Base-by-base conservation (phyloP, 2,888 invertebrate species). In the Beris morrisii region DNA sequence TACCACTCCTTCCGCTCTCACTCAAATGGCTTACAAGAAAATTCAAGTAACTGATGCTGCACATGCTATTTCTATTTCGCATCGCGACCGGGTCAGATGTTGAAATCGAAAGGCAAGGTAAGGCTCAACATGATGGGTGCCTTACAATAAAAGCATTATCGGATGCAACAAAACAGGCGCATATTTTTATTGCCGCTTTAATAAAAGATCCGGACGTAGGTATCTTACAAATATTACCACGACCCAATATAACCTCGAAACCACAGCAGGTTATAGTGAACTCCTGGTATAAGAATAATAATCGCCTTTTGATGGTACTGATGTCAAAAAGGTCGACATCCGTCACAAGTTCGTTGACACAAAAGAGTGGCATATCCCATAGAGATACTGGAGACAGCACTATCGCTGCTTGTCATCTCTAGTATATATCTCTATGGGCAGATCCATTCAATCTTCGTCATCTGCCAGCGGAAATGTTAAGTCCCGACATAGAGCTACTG, bases 31-130 rank as follows among this genome's bases (percentile, higher is more conserved):
- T 12, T 89, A 90, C 72, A 96, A 96, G 83, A 96, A 95, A 82
- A 94, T 98, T 54, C 91, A 91, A 13, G 97, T 99, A n/a, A n/a
- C n/a, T n/a, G n/a, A n/a, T 68, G 95, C 96, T 64, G 88, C 95
- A 31, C 92, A 92, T 79, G 97, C 96, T 54, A 97, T 98, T 69
- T 96, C 97, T 97, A 11, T 97, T 99, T 77, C 86, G 98, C 67
- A 93, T 94, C 66, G 92, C 95, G 63, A 97, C 98, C 38, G 96
- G 97, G 68, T 98, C 98, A 5, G 95, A 97, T 78, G 98, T 99
- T 77, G 97, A 98, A 82, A 95, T 98, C 31, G 98, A 98, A 81
- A 98, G 98, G 81, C 96, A 97, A 82, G 90, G 90, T 78, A 95
- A 95, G 82, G 91, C 93, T 5, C 95, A 94, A 82, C 92, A 92